Conservation (phyloP, 2,888 invertebrate genomes). For the Rhaphigaster nebulosa region DNA sequence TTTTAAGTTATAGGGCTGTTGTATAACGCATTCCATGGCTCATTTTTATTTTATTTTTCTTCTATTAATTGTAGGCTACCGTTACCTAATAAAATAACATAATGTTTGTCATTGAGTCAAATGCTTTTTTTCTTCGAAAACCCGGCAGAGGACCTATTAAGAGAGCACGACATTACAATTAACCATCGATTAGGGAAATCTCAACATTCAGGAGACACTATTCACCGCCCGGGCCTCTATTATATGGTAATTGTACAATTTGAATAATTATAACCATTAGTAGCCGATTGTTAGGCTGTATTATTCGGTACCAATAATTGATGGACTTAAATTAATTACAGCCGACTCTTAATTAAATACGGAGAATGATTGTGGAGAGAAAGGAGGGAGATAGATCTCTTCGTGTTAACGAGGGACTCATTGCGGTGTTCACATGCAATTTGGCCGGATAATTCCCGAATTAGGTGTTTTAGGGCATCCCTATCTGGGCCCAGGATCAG, state of each 20-base stretch:
- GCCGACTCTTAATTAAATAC: neutral
- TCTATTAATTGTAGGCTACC: neutral
- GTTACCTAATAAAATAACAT: neutral
- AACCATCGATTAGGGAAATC: slow-evolving; percentile 25
- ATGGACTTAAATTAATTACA: slow-evolving; percentile 35
- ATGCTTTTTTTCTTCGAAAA: neutral
- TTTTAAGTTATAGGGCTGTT: neutral
- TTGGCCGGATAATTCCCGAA: neutral
- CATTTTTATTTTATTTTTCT: neutral
- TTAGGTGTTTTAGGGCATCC: neutral
- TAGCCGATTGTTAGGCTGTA: slow-evolving; percentile 19
- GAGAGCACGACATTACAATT: slow-evolving; percentile 37
- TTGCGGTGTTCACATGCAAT: slow-evolving; percentile 2
- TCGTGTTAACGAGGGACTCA: neutral
- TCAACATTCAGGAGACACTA: neutral
- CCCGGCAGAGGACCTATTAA: neutral
- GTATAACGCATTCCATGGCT: neutral
- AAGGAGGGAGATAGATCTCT: neutral
- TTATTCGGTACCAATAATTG: slow-evolving; percentile 25
- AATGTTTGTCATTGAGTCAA: neutral
- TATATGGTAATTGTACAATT: slow-evolving; percentile 54
- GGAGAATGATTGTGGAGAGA: neutral
- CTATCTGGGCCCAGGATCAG: neutral
- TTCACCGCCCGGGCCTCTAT: neutral
- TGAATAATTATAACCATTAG: slow-evolving; percentile 55